These are phyloP conservation scores for Stomorhina lunata DNA, from an alignment of 2,888 invertebrate species.

Conservation along the genomic window DNA sequence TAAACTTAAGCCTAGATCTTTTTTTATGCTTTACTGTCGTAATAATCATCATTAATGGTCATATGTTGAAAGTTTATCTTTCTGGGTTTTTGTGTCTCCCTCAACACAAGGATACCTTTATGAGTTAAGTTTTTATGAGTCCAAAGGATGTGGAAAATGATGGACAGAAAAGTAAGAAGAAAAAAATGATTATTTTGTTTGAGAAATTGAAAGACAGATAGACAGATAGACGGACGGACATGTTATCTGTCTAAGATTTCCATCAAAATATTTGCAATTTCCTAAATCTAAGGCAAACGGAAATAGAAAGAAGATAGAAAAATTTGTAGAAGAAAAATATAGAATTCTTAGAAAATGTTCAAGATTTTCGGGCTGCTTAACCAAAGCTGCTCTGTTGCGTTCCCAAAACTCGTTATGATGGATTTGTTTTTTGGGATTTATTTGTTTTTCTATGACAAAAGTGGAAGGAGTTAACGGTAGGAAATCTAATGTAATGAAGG, in stretches of 20 bases:
- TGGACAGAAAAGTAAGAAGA: background rate
- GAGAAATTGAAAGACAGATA: background rate
- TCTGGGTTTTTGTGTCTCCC: constrained; percentile 7
- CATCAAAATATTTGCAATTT: constrained; percentile 54
- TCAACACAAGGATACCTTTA: constrained; percentile 42
- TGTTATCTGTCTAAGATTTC: constrained; percentile 26
- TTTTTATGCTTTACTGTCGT: constrained; percentile 16
- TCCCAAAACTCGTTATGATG: constrained; percentile 37
- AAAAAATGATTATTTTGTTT: constrained; percentile 5
- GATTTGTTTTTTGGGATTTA: constrained; percentile 49
- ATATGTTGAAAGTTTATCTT: constrained; percentile 20
- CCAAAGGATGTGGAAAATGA: constrained; percentile 4
- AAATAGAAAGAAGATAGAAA: constrained; percentile 18
- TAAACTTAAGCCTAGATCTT: constrained; percentile 22
- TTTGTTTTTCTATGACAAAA: constrained; percentile 11
- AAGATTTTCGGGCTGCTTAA: constrained; percentile 26
- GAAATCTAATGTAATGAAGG: background rate
- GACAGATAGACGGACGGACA: background rate
- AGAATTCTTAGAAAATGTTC: constrained; percentile 18
- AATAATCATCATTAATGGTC: constrained; percentile 24
- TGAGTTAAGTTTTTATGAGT: constrained; percentile 42
- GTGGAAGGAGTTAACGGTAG: background rate
- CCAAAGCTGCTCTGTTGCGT: background rate
- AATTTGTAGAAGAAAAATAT: constrained; percentile 1
- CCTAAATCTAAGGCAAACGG: constrained; percentile 22